These are phyloP conservation scores for Spilogale gracilis DNA, from an alignment of 2,113 vertebrate genomes.

Conservation along the genomic window DNA sequence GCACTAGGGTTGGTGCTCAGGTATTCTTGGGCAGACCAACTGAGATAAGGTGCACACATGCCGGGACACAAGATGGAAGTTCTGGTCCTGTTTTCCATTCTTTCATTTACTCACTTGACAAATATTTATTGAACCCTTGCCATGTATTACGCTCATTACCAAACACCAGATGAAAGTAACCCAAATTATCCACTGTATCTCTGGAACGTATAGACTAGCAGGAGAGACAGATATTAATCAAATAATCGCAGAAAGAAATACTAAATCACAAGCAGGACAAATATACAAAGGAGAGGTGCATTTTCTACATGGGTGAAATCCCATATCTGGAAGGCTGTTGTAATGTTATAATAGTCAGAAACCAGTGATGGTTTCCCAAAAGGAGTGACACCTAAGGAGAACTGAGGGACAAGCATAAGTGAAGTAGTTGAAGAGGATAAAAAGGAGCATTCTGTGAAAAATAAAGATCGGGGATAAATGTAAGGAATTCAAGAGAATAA, in stretches of 20 bases:
- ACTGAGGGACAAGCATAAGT: neutral
- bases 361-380: neutral
- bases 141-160: neutral
- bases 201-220: neutral
- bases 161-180: neutral
- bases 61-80: neutral
- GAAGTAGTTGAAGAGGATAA: neutral
- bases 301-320: neutral
- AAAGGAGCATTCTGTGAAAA: neutral
- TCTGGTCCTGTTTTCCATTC: neutral
- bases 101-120: neutral
- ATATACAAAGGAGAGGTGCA: neutral
- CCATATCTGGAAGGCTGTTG: neutral
- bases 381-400: neutral
- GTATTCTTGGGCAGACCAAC: neutral
- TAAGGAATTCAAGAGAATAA: neutral
- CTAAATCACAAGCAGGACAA: neutral
- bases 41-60: neutral
- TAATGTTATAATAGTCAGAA: neutral
- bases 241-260: neutral
- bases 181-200: neutral
- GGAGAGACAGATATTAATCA: neutral
- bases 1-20: neutral
- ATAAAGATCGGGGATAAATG: neutral
- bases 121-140: neutral